Evolutionary conservation across 2,113 vertebrate genomes (phyloP), one percentile per base, ranked within the genome.

Genomic region (Entosphenus tridentatus): DNA sequence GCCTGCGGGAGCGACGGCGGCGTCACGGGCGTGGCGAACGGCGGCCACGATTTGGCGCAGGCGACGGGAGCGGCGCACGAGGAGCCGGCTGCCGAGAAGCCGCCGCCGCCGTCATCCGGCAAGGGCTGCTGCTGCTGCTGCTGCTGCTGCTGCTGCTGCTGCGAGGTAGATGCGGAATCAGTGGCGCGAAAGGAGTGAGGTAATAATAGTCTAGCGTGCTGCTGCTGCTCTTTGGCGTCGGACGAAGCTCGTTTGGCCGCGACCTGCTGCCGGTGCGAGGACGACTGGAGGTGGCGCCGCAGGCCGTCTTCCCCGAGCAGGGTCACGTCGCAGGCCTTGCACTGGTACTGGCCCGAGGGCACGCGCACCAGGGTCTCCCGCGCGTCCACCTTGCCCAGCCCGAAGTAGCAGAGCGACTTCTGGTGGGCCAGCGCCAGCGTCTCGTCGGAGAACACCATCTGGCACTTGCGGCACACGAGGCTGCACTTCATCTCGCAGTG

Each of bases 91-190:
- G 87, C 96, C 88, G 82, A 95, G 86, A 89, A 96, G 93, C 85
- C 90, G 95, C 95, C 92, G 96, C 18, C n/a, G 92, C 91, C 96
- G 88, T 96, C 96, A 87, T 96, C 89, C 90, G 92, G 92, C 87
- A 96, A 92, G 92, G 87, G 91, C 91, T 92, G 95, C 84, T 95
- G 91, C 95, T n/a, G n/a, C n/a, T 97, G 92, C 88, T 92, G 89
- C 17, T 65, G 59, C 59, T 65, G 83, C 92, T 93, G 92, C 89
- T 95, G 90, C 92, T 96, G 88, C 93, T 95, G 91, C 91, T 88
- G 95, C 88, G 95, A 98, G 95, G 95, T 98, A 98, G 95, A 98
- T 95, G 92, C 93, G 89, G 92, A 88, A 91, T 92, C 95, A 95
- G 95, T 92, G 86, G 81, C 88, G 87, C 90, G 95, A 89, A 92